Base-by-base conservation (phyloP, 1,140 invertebrate species). In the Tachypleus tridentatus region DNA sequence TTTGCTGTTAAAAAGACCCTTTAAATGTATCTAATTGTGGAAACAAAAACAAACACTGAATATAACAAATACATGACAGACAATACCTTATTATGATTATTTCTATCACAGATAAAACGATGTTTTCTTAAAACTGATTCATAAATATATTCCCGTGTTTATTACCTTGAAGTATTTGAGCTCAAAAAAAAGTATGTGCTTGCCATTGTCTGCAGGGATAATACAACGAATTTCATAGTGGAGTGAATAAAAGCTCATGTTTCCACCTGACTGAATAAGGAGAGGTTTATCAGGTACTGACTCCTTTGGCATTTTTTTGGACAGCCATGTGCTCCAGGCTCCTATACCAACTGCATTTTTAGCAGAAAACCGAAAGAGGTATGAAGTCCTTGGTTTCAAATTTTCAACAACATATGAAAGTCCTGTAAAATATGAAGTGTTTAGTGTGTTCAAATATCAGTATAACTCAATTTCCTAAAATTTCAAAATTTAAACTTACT, bases 351-450 rank as follows among this genome's bases (percentile, higher is more conserved):
- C 91, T 69, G 86, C 84, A 77, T 93, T 95, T 56, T 81, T 77
- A 0, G 89, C 90, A 4, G 87, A 85, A 74, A 96, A 93, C 64
- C 86, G 83, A 77, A 95, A 93, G 63, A 84, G 80, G 75, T 95
- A 96, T 0, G 80, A 78, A n/a, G 83, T 87, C 77, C 87, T 82
- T 0, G 92, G 90, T 66, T 80, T 77, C 58, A 95, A 77, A 62
- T 84, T 81, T 72, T 93, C 90, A n/a, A 96, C 75, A 53, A 89
- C 85, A 74, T 71, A 68, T 11, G 61, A 54, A 10, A 50, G 64
- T 57, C 64, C 67, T 64, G 11, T 6, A 56, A 62, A 52, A 29
- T 29, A 29, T 29, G 29, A 29, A 29, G 29, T 29, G 29, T 29
- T 29, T 29, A 29, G 29, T 29, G 29, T 29, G 29, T 29, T 29